Percentiles rank a stretch among this genome's conserved stretches.
Conservation (phyloP, 2,113 vertebrate species). For the Petaurus breviceps region DNA sequence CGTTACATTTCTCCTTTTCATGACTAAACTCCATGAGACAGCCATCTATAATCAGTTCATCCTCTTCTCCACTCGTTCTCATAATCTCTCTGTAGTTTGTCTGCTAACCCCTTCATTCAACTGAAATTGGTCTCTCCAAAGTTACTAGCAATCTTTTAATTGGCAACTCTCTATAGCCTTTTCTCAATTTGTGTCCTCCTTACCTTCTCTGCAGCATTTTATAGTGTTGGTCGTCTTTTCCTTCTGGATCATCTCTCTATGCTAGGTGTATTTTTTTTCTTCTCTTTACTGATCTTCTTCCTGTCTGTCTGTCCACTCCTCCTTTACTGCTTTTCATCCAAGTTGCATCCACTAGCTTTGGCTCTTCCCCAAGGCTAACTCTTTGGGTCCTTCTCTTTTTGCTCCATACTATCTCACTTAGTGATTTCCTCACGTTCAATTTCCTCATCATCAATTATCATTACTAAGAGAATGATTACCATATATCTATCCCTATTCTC, state of each 20-base stretch:
- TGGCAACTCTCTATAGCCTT: neutral
- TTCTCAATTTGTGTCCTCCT: neutral
- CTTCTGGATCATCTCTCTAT: neutral
- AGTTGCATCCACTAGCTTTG: neutral
- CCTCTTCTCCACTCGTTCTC: neutral
- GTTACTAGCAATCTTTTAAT: neutral
- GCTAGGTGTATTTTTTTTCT: neutral
- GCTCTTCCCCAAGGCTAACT: neutral
- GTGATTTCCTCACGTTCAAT: neutral
- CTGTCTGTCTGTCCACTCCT: neutral
- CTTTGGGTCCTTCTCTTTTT: neutral
- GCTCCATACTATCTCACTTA: neutral
- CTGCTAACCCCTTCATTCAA: neutral
- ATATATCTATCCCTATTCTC: neutral
- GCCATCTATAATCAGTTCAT: neutral
- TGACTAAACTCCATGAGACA: neutral
- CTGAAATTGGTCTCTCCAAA: neutral
- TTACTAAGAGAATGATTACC: neutral
- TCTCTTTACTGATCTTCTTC: neutral
- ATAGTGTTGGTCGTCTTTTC: neutral
- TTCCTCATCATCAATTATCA: neutral
- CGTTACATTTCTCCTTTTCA: neutral
- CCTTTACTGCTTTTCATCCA: neutral
- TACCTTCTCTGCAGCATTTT: neutral
- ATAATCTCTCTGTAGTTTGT: accelerated